Percentiles rank a stretch among this genome's conserved stretches.
Evolutionary conservation across 2,797 vertebrate species (phyloP).

Genomic region (Anguilla obscura): DNA sequence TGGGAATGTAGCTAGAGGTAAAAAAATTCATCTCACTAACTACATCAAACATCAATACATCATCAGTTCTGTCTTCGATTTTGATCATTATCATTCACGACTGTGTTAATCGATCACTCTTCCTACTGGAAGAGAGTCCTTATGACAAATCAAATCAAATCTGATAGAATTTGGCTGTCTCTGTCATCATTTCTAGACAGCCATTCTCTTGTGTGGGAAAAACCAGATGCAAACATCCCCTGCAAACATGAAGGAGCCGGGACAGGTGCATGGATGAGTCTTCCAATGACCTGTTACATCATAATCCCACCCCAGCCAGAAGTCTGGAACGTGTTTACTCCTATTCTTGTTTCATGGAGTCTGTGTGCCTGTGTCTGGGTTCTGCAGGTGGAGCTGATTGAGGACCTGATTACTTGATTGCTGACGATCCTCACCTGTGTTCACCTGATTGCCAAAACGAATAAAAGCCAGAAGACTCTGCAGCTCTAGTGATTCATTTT

Average conservation of each 20-base stretch:
- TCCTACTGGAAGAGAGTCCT: not conserved
- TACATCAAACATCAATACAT: not conserved
- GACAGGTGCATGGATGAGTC: not conserved
- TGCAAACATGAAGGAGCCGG: not conserved
- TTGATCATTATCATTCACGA: not conserved
- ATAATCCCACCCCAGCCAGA: not conserved
- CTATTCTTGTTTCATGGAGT: no score
- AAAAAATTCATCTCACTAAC: not conserved
- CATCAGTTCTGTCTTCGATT: not conserved
- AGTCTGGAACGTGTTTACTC: not conserved
- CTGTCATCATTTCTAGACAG: not conserved
- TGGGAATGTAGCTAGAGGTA: not conserved
- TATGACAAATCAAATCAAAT: no score
- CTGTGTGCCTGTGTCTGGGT: no score
- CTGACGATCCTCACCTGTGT: no score
- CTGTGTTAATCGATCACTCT: not conserved
- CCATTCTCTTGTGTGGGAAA: not conserved
- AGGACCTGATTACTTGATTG: no score
- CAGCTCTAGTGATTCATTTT: no score
- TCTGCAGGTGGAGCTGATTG: no score
- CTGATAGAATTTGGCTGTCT: not conserved
- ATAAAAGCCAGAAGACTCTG: no score
- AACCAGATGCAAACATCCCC: not conserved
- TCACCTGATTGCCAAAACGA: no score
- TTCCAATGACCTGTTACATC: not conserved